phyloP scores from a whole-genome alignment of 2,888 invertebrate species.

The Cheilosia soror region DNA sequence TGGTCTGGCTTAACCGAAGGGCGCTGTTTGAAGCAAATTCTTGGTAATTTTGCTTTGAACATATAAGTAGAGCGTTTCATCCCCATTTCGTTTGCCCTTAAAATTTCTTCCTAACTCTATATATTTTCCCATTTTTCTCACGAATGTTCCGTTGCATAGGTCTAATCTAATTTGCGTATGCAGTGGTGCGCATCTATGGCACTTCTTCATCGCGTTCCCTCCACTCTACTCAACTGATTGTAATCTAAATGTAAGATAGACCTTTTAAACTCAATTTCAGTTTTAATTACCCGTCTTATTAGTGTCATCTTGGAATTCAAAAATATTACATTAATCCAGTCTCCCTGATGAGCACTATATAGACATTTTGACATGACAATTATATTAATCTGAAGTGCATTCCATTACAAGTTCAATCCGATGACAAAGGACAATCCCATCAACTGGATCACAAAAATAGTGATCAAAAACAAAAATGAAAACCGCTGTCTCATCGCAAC shows the following conservation, averaged over 20 bases:
- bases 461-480: conserved; percentile 21
- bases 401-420: conserved; percentile 38
- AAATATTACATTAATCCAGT: background rate
- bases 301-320: conserved; percentile 29
- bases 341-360: conserved; percentile 10
- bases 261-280: conserved; percentile 47
- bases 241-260: conserved; percentile 42
- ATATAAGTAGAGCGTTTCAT: too few species aligned
- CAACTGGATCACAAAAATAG: conserved; percentile 7
- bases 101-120: background rate
- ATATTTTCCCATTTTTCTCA: conserved; percentile 44
- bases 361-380: conserved; percentile 55
- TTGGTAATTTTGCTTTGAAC: too few species aligned
- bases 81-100: background rate
- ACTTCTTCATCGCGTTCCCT: conserved; percentile 24
- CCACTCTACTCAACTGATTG: conserved; percentile 22
- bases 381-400: conserved; percentile 58
- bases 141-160: conserved; percentile 8
- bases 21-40: too few species aligned
- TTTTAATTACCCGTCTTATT: conserved; percentile 67
- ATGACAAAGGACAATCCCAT: conserved; percentile 61
- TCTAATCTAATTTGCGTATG: conserved; percentile 53
- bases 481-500: conserved; percentile 55
- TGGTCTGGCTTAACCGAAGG: too few species aligned
- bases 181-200: conserved; percentile 60